Base-by-base conservation (phyloP, 37 sponge, comb jelly and placozoan genomes). In the Spongia lamella region DNA sequence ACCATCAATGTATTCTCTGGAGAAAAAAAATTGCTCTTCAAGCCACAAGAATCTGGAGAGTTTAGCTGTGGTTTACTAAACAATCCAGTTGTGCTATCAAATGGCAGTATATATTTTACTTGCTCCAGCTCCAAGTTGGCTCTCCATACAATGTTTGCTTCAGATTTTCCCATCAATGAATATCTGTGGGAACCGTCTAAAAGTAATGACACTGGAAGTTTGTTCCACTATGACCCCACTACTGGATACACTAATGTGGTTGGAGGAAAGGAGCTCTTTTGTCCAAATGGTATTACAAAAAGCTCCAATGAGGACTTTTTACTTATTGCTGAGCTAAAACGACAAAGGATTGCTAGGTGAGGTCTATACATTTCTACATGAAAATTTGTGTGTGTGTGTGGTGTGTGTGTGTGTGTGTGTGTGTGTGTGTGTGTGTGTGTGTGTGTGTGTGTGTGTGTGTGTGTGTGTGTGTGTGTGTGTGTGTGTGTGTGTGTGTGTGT, bases 271-370 rank as follows among this genome's bases (percentile, higher is more conserved):
- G 80, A 66, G 7, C 79, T 95, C 4, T 61, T 67, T 68, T 85
- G 90, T 39, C 84, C 96, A 13, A 95, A 95, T 73, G 96, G 96
- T 3, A 36, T 95, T 19, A 71, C 60, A 38, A 59, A 83, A 11
- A 59, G 68, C 26, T 39, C 32, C 13, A 83, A 90, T 61, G 82
- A 65, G 34, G 53, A 61, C n/a, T 80, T 64, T 35, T 67, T 90
- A 24, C 39, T 90, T 27, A 30, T 95, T 26, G 80, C 71, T 33
- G 96, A 95, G 56, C 73, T 80, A 21, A 69, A 79, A 1, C 70
- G 83, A 70, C 82, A 80, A 15, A 63, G 91, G n/a, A 83, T 95
- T 1, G 62, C 76, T 2, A 85, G 83, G 94, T 93, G 47, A 54
- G 67, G 47, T 43, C 7, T 43, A 9, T 43, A 9, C 9, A 9